Evolutionary conservation across 2,797 vertebrate species (phyloP), one percentile per base, ranked within the genome.

Genomic region (Lates japonicus): DNA sequence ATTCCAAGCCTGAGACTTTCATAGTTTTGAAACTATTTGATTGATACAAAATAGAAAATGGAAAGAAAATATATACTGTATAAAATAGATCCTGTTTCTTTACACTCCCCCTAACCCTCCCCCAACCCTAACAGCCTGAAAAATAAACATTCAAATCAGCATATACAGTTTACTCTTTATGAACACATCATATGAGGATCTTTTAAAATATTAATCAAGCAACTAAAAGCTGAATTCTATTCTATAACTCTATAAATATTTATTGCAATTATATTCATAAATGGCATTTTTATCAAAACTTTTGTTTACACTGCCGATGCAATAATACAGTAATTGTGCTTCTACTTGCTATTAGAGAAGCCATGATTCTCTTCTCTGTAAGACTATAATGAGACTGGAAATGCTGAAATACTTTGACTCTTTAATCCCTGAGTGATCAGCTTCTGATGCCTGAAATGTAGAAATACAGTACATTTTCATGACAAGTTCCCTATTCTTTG

Each of bases 391-490:
- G 62, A 83, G 59, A 37, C 31, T 65, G 49, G 49, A 63, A 69
- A 88, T 54, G 49, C 65, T 74, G 20, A 80, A 76, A 80, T 70
- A 63, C 80, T 74, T 20, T 52, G 35, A 80, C 55, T 60, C 16
- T 76, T 55, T 74, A 90, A 84, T 93, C 90, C 92, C 94, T 93
- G 90, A 94, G 92, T 82, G 72, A 80, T 76, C 51, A 29, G 74
- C 22, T 58, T 48, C 54, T 84, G 39, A 59, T 75, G 66, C 85
- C 68, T 79, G 46, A 79, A 57, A 87, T 70, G 61, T 60, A 60
- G 73, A 82, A 44, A 52, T 74, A 86, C 49, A 78, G 55, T 42
- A 86, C 70, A 61, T 71, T 44, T 78, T 71, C 25, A 58, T 35
- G 19, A 35, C 37, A 65, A 12, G 41, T 74, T 54, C 55, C 16